These are phyloP conservation scores for Euleptes europaea DNA, from an alignment of 2,113 vertebrate species.

Conservation along the genomic window DNA sequence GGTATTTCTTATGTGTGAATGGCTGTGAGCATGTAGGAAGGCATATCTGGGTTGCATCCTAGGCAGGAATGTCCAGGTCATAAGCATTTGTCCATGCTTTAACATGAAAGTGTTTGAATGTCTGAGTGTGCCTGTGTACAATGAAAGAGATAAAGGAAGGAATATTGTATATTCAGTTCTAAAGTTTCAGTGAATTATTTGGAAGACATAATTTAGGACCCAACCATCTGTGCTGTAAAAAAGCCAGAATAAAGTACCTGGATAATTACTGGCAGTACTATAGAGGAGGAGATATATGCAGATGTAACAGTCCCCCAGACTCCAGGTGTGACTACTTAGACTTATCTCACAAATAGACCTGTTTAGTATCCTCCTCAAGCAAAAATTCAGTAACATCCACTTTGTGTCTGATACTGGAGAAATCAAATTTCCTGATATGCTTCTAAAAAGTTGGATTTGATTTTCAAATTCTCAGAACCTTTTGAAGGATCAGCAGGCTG, in stretches of 20 bases:
- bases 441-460: slow-evolving; percentile 1
- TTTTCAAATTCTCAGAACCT: neutral
- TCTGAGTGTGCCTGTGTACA: slow-evolving; percentile 27
- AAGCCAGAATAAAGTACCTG: neutral
- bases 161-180: neutral
- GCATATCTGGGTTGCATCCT: slow-evolving; percentile 5
- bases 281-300: neutral
- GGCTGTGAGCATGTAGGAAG: neutral
- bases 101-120: neutral
- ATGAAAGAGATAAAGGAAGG: slow-evolving; percentile 24
- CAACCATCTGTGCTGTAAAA: neutral
- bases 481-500: neutral
- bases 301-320: neutral
- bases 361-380: neutral
- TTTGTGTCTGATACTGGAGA: neutral
- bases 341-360: neutral
- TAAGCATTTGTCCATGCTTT: neutral
- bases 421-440: neutral
- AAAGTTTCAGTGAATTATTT: neutral
- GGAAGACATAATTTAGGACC: neutral
- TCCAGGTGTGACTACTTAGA: neutral
- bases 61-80: neutral
- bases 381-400: neutral
- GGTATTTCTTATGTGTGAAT: neutral
- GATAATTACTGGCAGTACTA: neutral